These are phyloP conservation scores for Portevinia maculata DNA, from an alignment of 2,888 invertebrate genomes.

Conservation along the genomic window DNA sequence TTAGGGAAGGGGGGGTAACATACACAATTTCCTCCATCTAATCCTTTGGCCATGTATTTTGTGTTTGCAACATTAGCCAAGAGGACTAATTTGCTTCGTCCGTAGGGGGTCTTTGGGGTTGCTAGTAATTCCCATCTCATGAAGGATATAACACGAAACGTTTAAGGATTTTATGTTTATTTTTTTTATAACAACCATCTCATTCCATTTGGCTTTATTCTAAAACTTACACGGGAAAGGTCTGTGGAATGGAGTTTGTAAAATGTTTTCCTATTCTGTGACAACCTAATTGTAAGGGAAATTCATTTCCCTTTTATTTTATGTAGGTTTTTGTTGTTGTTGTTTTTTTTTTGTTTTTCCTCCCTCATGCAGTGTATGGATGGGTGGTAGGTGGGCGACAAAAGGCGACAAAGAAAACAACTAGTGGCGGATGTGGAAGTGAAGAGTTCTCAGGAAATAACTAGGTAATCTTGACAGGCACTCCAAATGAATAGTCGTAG, in stretches of 20 bases:
- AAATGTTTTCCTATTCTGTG: slow-evolving; percentile 64
- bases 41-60: slow-evolving; percentile 49
- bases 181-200: slow-evolving; percentile 11
- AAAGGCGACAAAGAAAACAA: slow-evolving; percentile 4
- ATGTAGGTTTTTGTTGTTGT: not conserved
- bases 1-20: slow-evolving; percentile 9
- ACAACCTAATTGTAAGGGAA: slow-evolving; percentile 72
- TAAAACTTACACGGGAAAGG: slow-evolving; percentile 50
- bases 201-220: slow-evolving; percentile 2
- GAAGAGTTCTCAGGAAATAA: slow-evolving; percentile 73
- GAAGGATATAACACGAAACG: slow-evolving; percentile 52
- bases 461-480: slow-evolving; percentile 73
- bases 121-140: not conserved
- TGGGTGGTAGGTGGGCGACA: slow-evolving; percentile 9
- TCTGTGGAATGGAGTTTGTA: slow-evolving; percentile 47
- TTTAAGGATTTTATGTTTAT: slow-evolving; percentile 27
- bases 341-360: not conserved
- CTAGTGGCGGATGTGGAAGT: slow-evolving; percentile 66
- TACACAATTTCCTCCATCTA: not conserved
- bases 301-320: slow-evolving; percentile 51
- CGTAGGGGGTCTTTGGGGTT: slow-evolving; percentile 3
- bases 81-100: slow-evolving; percentile 60
- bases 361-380: not conserved
- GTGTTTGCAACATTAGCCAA: slow-evolving; percentile 61
- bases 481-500: slow-evolving; percentile 71